Percentiles rank a stretch among this genome's conserved stretches.
Conservation (phyloP, 2,888 invertebrate genomes). For the Acronicta aceris region DNA sequence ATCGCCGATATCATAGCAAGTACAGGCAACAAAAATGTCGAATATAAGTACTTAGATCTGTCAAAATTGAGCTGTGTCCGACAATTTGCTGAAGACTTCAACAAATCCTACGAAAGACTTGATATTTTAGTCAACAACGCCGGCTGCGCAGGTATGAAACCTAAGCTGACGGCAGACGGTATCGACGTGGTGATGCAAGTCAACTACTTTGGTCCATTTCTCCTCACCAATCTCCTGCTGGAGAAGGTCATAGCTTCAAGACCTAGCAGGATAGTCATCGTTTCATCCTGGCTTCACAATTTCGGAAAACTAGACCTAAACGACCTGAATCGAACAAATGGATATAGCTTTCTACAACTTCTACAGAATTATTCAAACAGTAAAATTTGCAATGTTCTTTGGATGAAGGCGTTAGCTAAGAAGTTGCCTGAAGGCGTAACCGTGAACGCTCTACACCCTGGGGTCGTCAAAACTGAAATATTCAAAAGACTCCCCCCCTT, state of each 20-base stretch:
- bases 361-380: conserved; percentile 82
- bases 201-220: conserved; percentile 70
- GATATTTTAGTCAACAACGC: conserved; percentile 88
- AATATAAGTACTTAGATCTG: conserved; percentile 88
- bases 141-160: conserved; percentile 78
- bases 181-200: conserved; percentile 90
- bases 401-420: conserved; percentile 80
- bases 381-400: conserved; percentile 80
- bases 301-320: conserved; percentile 83
- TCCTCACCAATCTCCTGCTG: conserved; percentile 66
- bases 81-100: conserved; percentile 90
- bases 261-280: conserved; percentile 81
- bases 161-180: conserved; percentile 88
- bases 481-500: conserved; percentile 90
- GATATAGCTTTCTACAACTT: conserved; percentile 62
- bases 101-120: conserved; percentile 81
- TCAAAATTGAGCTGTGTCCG: conserved; percentile 85
- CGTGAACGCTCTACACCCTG: conserved; percentile 95
- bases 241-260: conserved; percentile 78
- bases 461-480: conserved; percentile 94
- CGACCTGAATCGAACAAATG: conserved; percentile 59
- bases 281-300: conserved; percentile 76
- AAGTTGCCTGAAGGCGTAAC: conserved; percentile 89
- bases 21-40: conserved; percentile 91
- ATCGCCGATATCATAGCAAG: conserved; percentile 91